Base-by-base conservation (phyloP, 2,888 invertebrate genomes). In the Glyphotaelius pellucidus region DNA sequence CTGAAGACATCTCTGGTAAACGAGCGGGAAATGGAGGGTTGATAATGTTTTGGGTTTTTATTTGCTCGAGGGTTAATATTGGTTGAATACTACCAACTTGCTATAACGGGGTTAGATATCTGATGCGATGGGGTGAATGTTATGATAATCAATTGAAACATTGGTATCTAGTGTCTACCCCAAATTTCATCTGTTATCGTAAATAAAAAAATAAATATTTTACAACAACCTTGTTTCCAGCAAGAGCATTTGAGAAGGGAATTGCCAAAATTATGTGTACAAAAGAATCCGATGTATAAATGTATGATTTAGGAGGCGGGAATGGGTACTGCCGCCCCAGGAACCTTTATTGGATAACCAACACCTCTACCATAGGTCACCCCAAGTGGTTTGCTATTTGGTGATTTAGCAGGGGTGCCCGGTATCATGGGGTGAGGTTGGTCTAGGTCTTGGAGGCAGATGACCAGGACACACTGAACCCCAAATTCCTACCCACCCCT, bases 21-120 rank as follows among this genome's bases (percentile, higher is more conserved):
- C 88, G 80, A 79, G 88, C 79, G 88, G 80, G 90, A 86, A 84
- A 90, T 89, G 89, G 90, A 87, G 90, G 90, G 42, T 90, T 86
- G 86, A 91, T 90, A 89, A 85, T 47, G 90, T 25, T 89, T n/a
- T 86, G 47, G 19, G 86, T 86, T 67, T 67, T 67, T 86, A 86
- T 86, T 42, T 47, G 38, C 42, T 42, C 4, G 38, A 86, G 86
- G 86, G 86, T 47, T 86, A 86, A 86, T 86, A 86, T 86, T 86
- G 47, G 42, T 15, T 67, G 67, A 67, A 67, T 67, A 67, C 67
- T 67, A 67, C 67, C 67, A n/a, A n/a, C 67, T 67, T 67, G 25
- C 67, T n/a, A 67, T 67, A n/a, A 67, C 25, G 67, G 67, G 67
- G 67, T 67, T 25, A 67, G 67, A 67, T 19, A n/a, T 67, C 4